A percentile compares a stretch with the other conserved stretches of the same genome.
phyloP scores from a whole-genome alignment of 2,888 invertebrate species.

The Lasioglossum calceatum region DNA sequence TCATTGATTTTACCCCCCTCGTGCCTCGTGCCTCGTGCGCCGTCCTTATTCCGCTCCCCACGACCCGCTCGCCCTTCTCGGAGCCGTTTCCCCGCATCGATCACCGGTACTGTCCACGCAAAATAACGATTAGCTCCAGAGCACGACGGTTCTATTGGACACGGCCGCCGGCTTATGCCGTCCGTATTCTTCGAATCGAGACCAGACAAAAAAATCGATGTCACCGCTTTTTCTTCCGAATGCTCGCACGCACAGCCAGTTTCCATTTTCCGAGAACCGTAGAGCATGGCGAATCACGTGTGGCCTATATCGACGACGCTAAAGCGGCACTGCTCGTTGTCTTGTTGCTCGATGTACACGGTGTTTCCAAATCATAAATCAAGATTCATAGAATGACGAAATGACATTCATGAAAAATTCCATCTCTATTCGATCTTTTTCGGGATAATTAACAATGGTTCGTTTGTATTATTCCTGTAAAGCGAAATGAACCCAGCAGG shows the following conservation, averaged over 20 bases:
- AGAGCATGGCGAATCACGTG: not conserved
- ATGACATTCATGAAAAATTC: not conserved
- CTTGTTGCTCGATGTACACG: not conserved
- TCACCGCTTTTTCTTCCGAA: constrained; percentile 1
- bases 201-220: constrained; percentile 35
- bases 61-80: constrained; percentile 67
- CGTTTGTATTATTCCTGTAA: no score
- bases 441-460: not conserved
- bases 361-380: not conserved
- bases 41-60: constrained; percentile 68
- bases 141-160: constrained; percentile 64
- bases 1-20: constrained; percentile 78
- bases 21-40: constrained; percentile 66
- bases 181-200: constrained; percentile 46
- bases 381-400: not conserved
- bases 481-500: no score
- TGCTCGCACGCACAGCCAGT: not conserved
- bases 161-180: constrained; percentile 47
- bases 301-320: not conserved
- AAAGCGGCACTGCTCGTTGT: not conserved
- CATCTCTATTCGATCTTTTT: not conserved
- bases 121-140: constrained; percentile 73
- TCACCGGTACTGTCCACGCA: constrained; percentile 74
- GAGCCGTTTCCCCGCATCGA: constrained; percentile 68
- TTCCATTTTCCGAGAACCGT: not conserved